phyloP scores from a whole-genome alignment of 1,140 invertebrate genomes.

The Dendroctonus valens region DNA sequence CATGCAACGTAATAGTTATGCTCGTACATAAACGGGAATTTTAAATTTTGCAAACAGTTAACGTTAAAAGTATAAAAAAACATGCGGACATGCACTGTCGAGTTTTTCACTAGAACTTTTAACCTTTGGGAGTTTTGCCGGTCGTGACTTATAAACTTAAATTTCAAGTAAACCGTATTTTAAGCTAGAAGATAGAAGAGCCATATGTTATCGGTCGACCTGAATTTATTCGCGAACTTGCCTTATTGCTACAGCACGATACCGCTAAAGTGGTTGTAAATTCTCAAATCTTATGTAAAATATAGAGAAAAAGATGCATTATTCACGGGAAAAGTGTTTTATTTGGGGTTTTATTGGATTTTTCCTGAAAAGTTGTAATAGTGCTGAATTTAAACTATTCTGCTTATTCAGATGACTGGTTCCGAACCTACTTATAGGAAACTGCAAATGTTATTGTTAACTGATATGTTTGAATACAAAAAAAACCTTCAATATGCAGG shows the following conservation, averaged over 20 bases:
- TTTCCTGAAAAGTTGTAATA: background rate
- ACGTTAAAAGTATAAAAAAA: too few relatives aligned
- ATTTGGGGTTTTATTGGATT: slow-evolving; percentile 3
- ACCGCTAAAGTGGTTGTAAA: slow-evolving; percentile 15
- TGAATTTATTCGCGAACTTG: slow-evolving; percentile 6
- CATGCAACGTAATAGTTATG: too few relatives aligned
- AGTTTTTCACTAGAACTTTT: slow-evolving; percentile 2
- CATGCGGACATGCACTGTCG: background rate
- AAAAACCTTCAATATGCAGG: too few relatives aligned
- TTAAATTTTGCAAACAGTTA: too few relatives aligned
- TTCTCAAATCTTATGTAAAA: slow-evolving; percentile 20
- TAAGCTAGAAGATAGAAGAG: slow-evolving; percentile 8
- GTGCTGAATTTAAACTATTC: too few relatives aligned
- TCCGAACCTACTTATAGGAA: too few relatives aligned
- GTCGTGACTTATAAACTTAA: slow-evolving; percentile 16
- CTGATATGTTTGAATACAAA: too few relatives aligned
- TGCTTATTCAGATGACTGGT: too few relatives aligned
- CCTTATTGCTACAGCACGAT: slow-evolving; percentile 10
- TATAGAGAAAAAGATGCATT: slow-evolving; percentile 16
- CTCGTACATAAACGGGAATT: too few relatives aligned
- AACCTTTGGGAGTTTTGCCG: background rate
- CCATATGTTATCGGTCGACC: slow-evolving; percentile 15
- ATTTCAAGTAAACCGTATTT: slow-evolving; percentile 18
- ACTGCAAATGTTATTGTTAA: too few relatives aligned
- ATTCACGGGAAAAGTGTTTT: slow-evolving; percentile 13